Conservation (phyloP, 2,797 vertebrate genomes). For the Sarcophilus harrisii region DNA sequence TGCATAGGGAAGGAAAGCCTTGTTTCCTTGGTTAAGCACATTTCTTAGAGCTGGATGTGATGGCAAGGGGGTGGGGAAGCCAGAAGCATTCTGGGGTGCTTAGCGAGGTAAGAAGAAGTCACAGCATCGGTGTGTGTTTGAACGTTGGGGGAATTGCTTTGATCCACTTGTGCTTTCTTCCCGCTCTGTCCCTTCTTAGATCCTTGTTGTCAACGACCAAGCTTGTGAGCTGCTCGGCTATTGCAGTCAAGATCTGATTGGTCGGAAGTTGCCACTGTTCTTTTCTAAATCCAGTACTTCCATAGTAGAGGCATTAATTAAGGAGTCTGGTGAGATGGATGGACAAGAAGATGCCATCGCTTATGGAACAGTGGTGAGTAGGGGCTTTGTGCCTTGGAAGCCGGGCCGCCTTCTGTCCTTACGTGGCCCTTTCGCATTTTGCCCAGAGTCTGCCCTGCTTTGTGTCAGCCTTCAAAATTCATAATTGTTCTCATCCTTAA, state of each 20-base stretch:
- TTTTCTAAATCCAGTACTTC: constrained; percentile 88
- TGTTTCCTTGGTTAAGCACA: neutral
- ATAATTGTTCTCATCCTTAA: neutral
- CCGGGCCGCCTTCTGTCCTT: neutral
- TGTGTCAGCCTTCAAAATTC: neutral
- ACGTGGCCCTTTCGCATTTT: neutral
- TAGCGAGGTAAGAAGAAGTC: rapidly evolving
- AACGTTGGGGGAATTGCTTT: neutral
- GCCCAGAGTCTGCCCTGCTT: neutral
- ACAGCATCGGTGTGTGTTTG: neutral
- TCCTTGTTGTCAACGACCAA: constrained; percentile 91
- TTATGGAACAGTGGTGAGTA: constrained; percentile 93
- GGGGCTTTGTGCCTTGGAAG: neutral
- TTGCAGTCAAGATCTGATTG: constrained; percentile 88
- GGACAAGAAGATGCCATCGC: constrained; percentile 83
- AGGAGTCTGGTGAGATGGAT: constrained; percentile 85
- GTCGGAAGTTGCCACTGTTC: constrained; percentile 87
- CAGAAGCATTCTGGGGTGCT: neutral
- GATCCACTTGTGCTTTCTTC: rapidly evolving
- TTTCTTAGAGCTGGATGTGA: neutral
- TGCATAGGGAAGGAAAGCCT: neutral
- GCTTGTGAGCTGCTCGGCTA: constrained; percentile 92
- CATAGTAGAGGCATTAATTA: constrained; percentile 86
- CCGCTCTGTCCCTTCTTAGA: constrained; percentile 81
- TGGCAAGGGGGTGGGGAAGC: neutral